phyloP scores from a whole-genome alignment of 2,113 vertebrate genomes.

The Hoplias malabaricus region DNA sequence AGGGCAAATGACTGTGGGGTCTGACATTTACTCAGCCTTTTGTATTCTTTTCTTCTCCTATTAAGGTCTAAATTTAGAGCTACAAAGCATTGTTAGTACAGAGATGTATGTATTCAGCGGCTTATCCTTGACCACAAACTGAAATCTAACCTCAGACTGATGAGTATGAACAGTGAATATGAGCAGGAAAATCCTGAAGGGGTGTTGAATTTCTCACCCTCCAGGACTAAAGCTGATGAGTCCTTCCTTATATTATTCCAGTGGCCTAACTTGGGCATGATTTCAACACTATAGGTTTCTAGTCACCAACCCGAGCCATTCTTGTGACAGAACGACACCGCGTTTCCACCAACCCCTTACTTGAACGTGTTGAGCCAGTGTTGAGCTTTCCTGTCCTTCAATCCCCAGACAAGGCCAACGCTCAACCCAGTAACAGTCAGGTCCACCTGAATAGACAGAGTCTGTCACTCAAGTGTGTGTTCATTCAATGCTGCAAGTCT shows the following conservation, averaged over 20 bases:
- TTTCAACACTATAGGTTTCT: neutral
- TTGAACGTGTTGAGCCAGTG: constrained; percentile 1
- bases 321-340: constrained; percentile 35
- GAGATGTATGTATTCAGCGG: too few relatives aligned
- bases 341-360: neutral
- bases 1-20: too few relatives aligned
- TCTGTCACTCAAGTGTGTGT: neutral
- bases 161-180: too few relatives aligned
- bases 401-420: neutral
- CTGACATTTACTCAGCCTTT: too few relatives aligned
- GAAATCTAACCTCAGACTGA: too few relatives aligned
- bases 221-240: too few relatives aligned
- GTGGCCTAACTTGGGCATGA: neutral
- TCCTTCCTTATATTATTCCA: neutral
- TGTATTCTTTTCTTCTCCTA: too few relatives aligned
- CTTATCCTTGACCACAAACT: too few relatives aligned
- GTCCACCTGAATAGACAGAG: too few relatives aligned
- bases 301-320: constrained; percentile 6
- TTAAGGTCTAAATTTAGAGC: too few relatives aligned
- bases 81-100: too few relatives aligned
- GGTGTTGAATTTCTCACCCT: too few relatives aligned
- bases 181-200: neutral
- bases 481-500: neutral
- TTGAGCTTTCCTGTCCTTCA: constrained; percentile 23
- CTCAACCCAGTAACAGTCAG: neutral